Base-by-base conservation (phyloP, 2,888 invertebrate genomes). In the Sminthurides aquaticus region DNA sequence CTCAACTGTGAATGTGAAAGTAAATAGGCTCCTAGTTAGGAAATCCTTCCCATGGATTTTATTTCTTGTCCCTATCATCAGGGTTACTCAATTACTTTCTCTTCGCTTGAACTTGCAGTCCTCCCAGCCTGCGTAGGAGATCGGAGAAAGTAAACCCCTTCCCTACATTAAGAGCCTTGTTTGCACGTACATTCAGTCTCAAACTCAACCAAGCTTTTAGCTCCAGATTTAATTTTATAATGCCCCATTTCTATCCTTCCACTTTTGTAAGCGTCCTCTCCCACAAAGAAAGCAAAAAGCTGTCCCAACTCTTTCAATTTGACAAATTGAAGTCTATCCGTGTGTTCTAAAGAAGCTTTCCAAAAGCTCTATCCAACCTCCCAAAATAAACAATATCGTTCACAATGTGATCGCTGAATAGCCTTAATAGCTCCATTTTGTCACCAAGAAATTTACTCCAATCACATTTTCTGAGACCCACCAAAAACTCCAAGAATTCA, bases 1-100 rank as follows among this genome's bases (percentile, higher is more conserved):
- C 57, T 64, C 54, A 64, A 49, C 58, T 29, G 49, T 59, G 57
- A 64, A 64, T 64, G 64, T 57, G 64, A 64, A 64, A 64, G 64
- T 64, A 64, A 64, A 64, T 58, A 64, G 64, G 28, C 64, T 64
- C 18, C 8, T 64, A 64, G 58, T 64, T 58, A 49, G 49, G 20
- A 52, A 57, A 52, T 57, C 63, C 29, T 49, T 57, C 54, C 58
- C 22, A 29, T 57, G 59, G 64, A 64, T 64, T 64, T 63, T 34
- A 57, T 49, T 49, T 59, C 29, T 59, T 59, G 64, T 64, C 59
- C 57, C 58, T 57, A 55, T 64, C 58, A 64, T 64, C 58, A 58
- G 54, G 43, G 43, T 43, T n/a, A n/a, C n/a, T 43, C 43, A 43
- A 43, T 43, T 43, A 43, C 43, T 11, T 18, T 43, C 43, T n/a